phyloP scores from a whole-genome alignment of 2,113 vertebrate species.

The Girardinichthys multiradiatus region DNA sequence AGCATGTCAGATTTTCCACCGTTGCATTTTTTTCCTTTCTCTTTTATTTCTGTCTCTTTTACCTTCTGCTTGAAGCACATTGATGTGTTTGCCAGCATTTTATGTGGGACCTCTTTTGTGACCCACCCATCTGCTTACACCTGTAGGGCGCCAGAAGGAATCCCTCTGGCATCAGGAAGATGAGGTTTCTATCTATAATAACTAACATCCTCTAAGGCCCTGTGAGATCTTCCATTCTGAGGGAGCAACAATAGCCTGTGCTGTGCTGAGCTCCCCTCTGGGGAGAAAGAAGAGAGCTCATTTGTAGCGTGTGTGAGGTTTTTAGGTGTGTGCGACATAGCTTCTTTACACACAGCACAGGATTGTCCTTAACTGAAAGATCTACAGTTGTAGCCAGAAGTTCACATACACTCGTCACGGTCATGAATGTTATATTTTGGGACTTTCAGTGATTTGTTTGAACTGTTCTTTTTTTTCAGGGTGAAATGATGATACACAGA shows the following conservation, averaged over 20 bases:
- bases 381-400: neutral
- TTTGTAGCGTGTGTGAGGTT: slow-evolving; percentile 7
- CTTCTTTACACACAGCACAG: neutral
- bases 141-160: slow-evolving; percentile 1
- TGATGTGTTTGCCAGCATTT: slow-evolving; percentile 17
- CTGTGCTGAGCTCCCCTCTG: slow-evolving; percentile 22
- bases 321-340: neutral
- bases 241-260: slow-evolving; percentile 24
- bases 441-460: too few relatives aligned
- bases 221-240: slow-evolving; percentile 9
- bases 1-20: slow-evolving; percentile 13
- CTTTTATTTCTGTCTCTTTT: slow-evolving; percentile 9
- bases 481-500: too few relatives aligned
- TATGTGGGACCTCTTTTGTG: neutral
- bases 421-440: too few relatives aligned
- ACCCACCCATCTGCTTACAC: slow-evolving; percentile 2
- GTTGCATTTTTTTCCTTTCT: slow-evolving; percentile 1
- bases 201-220: slow-evolving; percentile 4
- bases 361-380: neutral
- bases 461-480: too few relatives aligned
- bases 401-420: neutral
- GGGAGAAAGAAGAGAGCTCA: slow-evolving; percentile 35
- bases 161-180: slow-evolving; percentile 18
- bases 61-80: neutral
- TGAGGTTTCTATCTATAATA: slow-evolving; percentile 28